phyloP scores from a whole-genome alignment of 2,888 invertebrate species.

The Autographa gamma region DNA sequence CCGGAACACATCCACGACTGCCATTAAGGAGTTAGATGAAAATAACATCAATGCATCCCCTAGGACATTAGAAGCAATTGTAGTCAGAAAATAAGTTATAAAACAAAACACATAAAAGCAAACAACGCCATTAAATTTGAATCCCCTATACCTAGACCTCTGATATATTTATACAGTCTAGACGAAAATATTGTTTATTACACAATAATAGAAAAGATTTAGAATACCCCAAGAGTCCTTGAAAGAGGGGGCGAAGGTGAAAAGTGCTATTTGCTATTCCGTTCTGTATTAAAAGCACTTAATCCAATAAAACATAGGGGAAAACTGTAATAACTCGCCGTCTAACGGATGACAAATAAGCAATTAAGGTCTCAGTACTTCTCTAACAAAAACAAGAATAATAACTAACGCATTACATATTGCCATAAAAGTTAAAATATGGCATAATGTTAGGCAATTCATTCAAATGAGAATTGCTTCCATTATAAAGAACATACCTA shows the following conservation, averaged over 20 bases:
- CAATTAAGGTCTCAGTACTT: constrained; percentile 56
- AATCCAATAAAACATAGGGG: constrained; percentile 63
- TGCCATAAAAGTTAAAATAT: constrained; percentile 48
- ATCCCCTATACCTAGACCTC: constrained; percentile 59
- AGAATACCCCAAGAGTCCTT: constrained; percentile 62
- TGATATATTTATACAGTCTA: constrained; percentile 71
- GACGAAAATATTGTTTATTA: constrained; percentile 71
- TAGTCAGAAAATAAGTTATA: constrained; percentile 57
- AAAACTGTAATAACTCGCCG: constrained; percentile 55
- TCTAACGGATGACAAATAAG: constrained; percentile 63
- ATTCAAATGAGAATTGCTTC: constrained; percentile 36
- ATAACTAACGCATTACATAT: constrained; percentile 26
- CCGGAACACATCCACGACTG: constrained; percentile 34
- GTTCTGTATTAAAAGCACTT: constrained; percentile 61
- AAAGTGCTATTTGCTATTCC: constrained; percentile 66
- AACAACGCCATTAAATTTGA: constrained; percentile 68
- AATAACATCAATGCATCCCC: constrained; percentile 54
- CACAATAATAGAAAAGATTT: constrained; percentile 67
- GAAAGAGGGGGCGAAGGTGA: constrained; percentile 67
- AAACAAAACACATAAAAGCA: constrained; percentile 69
- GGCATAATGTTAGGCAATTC: constrained; percentile 21
- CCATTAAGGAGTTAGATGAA: constrained; percentile 32
- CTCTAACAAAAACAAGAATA: constrained; percentile 29
- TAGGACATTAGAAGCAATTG: constrained; percentile 56
- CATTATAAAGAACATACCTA: constrained; percentile 19